Conservation (phyloP, 2,113 vertebrate genomes). For the Aptenodytes forsteri region DNA sequence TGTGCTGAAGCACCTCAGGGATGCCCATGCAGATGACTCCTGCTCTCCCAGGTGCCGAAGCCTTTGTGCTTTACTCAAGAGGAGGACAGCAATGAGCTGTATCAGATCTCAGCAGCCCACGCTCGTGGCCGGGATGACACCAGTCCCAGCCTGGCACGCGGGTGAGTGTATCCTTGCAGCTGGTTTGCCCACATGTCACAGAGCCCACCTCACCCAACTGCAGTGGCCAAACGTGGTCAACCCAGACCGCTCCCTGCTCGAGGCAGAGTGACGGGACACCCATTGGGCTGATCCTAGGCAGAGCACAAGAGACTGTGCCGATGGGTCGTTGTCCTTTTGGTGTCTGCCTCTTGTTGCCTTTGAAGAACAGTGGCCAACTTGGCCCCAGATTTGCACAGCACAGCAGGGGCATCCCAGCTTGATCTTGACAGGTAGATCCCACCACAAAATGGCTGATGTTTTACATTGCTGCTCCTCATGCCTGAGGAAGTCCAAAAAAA, state of each 20-base stretch:
- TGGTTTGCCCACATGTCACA: background rate
- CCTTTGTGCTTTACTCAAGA: background rate
- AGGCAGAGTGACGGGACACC: background rate
- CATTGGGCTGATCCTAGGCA: background rate
- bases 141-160: background rate
- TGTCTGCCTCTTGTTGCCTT: background rate
- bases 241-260: rapidly evolving
- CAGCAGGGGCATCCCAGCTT: background rate
- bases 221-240: rapidly evolving
- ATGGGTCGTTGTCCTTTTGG: background rate
- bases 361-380: background rate
- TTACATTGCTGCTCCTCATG: background rate
- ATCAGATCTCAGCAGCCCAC: background rate
- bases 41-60: background rate
- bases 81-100: background rate
- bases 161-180: background rate
- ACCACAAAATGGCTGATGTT: background rate
- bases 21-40: background rate
- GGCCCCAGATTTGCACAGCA: background rate
- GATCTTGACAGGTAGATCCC: background rate
- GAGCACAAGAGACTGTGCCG: background rate
- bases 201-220: rapidly evolving
- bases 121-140: rapidly evolving
- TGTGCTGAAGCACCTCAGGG: background rate
- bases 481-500: background rate